phyloP scores from a whole-genome alignment of 2,113 vertebrate genomes.

The Neotoma lepida region DNA sequence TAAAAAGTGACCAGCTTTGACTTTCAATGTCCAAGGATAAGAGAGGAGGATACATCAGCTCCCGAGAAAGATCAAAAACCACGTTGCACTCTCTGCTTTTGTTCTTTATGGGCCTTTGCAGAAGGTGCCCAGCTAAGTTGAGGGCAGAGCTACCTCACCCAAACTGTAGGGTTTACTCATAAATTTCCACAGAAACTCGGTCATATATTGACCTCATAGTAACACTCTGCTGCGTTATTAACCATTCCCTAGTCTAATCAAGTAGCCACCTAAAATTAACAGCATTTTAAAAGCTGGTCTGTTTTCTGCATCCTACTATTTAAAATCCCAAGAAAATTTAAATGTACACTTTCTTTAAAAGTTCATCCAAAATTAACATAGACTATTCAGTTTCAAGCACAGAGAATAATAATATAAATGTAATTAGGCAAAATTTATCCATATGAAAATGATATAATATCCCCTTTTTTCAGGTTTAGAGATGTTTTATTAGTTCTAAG shows the following conservation, averaged over 20 bases:
- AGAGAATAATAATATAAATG: neutral
- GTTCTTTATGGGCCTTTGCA: neutral
- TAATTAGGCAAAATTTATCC: conserved; percentile 39
- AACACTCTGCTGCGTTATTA: too few relatives aligned
- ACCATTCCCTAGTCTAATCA: neutral
- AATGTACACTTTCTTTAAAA: neutral
- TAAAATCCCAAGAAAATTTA: conserved; percentile 43
- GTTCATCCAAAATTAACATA: conserved; percentile 34
- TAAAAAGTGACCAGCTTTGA: neutral
- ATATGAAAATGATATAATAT: conserved; percentile 30
- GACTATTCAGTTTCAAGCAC: conserved; percentile 38
- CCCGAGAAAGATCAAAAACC: neutral
- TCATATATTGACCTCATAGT: neutral
- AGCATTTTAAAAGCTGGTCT: neutral
- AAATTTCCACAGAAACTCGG: neutral
- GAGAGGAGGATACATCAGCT: neutral
- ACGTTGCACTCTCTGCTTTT: neutral
- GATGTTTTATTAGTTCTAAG: neutral
- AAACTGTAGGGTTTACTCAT: too few relatives aligned
- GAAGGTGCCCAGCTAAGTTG: neutral
- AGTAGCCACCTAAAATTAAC: neutral
- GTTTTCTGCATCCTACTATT: conserved; percentile 16
- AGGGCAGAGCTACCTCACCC: too few relatives aligned
- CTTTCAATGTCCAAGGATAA: neutral
- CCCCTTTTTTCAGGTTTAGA: neutral